Base-by-base conservation (phyloP, 2,888 invertebrate genomes). In the Bombylius discolor region DNA sequence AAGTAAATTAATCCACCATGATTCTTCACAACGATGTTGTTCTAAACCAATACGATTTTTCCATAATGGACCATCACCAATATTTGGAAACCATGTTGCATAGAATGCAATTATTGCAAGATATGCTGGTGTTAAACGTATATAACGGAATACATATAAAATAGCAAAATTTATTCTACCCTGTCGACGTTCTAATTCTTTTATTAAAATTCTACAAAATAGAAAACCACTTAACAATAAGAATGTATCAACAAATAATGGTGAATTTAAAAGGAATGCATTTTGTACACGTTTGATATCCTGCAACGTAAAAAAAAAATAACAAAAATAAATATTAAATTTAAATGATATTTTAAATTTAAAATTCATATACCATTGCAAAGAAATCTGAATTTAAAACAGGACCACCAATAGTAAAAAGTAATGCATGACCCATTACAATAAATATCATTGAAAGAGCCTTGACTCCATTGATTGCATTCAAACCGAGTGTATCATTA, bases 21-120 rank as follows among this genome's bases (percentile, higher is more conserved):
- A 82, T 1, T 75, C 71, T 60, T 77, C 68, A 63, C 87, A 87
- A 56, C 84, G 74, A 64, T 77, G 74, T 51, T 69, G 68, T 60
- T 80, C 80, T 44, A 79, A 64, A n/a, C 71, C 70, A 59, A 85
- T 76, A 60, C 78, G 76, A 23, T 78, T 75, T 44, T 81, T 76
- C 89, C 89, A 89, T 50, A 88, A 72, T 0, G 89, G 89, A 0
- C 89, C 89, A 60, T 81, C 80, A 23, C 83, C 85, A 33, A 86
- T 70, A 66, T 81, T 80, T 5, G 81, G 78, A 52, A 87, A 74
- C 78, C 85, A 82, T 0, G 87, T 86, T 69, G 83, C 81, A 68
- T 87, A 86, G 64, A 88, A 81, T 31, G 82, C 78, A 65, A 89
- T 79, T 14, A 89, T 79, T 1, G 86, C 79, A 56, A 82, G 66